Percentiles rank a stretch among this genome's conserved stretches.
These are phyloP conservation scores for Mizuhopecten yessoensis DNA, from an alignment of 1,140 invertebrate species.

Conservation along the genomic window DNA sequence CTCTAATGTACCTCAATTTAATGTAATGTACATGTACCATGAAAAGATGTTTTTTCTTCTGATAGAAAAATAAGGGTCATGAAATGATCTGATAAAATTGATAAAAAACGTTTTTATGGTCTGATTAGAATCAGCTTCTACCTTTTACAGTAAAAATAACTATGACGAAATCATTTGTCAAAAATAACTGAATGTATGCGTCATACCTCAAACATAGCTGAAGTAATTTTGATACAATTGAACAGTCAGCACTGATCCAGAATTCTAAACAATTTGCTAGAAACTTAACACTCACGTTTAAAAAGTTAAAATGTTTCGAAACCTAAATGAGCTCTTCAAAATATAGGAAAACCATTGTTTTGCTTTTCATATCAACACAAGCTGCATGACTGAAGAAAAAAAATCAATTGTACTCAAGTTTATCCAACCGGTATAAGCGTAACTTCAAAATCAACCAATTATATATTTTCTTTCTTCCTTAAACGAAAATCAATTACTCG, in stretches of 20 bases:
- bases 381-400: slow-evolving; percentile 9
- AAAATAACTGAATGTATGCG: not conserved
- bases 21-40: too few relatives aligned
- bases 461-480: slow-evolving; percentile 18
- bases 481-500: slow-evolving; percentile 8
- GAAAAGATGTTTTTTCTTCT: too few relatives aligned
- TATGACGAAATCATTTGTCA: not conserved
- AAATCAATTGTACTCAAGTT: slow-evolving; percentile 28
- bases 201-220: not conserved
- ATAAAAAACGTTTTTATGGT: too few relatives aligned
- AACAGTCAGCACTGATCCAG: not conserved
- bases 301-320: not conserved
- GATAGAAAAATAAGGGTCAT: too few relatives aligned
- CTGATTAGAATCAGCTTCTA: too few relatives aligned
- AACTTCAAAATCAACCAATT: not conserved
- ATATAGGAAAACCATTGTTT: not conserved
- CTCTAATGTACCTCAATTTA: too few relatives aligned
- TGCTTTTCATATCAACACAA: not conserved
- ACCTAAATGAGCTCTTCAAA: not conserved
- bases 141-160: not conserved
- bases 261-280: not conserved
- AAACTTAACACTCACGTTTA: not conserved
- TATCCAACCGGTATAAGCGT: not conserved
- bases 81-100: too few relatives aligned
- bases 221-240: not conserved